Evolutionary conservation across 1,140 invertebrate genomes (phyloP), one percentile per base, ranked within the genome.

Genomic region (Bombus sylvicola): DNA sequence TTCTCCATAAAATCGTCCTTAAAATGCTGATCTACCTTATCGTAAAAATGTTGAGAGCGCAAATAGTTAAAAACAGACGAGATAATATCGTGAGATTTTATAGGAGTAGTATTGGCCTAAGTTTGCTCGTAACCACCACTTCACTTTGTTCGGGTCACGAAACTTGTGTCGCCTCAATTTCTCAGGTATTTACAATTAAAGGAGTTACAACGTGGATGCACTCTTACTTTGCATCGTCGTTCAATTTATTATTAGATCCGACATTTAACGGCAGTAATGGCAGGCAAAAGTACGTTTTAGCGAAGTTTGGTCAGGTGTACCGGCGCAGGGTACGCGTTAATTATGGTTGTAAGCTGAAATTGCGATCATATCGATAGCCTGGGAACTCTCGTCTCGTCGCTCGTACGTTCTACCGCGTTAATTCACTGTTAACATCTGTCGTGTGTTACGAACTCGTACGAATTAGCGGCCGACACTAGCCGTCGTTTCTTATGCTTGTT

Each of bases 331-430:
- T 72, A 28, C 83, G 88, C 89, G 89, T 90, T 90, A 90, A 90
- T 90, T 90, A 90, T 88, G 77, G 88, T 79, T 90, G 88, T 90
- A 90, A 90, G 86, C 88, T 88, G 86, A 90, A 90, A 90, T 90
- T 90, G 88, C 89, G 89, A 90, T 90, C 82, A 86, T 90, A 90
- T 90, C 89, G 89, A 90, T 86, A 79, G 80, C 59, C 59, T 69
- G 81, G 82, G 64, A 68, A 89, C 86, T 89, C 86, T 77, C 72
- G 62, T 77, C 66, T 37, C 71, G 28, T 18, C 82, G 87, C 18
- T 31, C 82, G 85, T 79, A 81, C 87, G 72, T 84, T 37, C 37
- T 31, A 64, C n/a, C 37, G 39, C 59, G 88, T 85, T 89, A 89
- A 90, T 87, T 84, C 85, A 75, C 59, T 87, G 88, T 90, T 89